phyloP scores from a whole-genome alignment of 2,888 invertebrate species.

The Calameuta filiformis region DNA sequence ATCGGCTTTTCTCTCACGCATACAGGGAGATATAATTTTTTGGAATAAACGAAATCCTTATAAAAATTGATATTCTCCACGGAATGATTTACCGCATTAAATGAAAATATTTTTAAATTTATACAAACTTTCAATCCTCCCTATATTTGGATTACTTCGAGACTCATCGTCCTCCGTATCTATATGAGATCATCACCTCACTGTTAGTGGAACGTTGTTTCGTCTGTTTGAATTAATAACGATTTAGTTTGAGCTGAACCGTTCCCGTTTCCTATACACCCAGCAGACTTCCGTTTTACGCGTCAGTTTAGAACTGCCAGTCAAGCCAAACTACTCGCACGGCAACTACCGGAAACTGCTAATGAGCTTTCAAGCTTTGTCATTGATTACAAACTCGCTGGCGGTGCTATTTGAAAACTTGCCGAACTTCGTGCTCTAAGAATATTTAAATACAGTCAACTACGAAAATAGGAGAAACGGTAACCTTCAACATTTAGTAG shows the following conservation, averaged over 20 bases:
- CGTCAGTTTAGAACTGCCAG: neutral
- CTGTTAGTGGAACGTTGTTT: neutral
- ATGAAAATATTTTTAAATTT: neutral
- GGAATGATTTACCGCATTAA: neutral
- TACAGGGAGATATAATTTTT: neutral
- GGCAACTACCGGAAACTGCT: constrained; percentile 26
- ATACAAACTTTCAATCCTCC: neutral
- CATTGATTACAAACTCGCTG: constrained; percentile 23
- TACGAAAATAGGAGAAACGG: neutral
- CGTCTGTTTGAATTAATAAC: neutral
- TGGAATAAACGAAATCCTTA: neutral
- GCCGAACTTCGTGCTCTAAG: neutral
- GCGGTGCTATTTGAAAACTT: neutral
- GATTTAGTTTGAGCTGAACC: neutral
- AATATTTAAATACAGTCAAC: neutral
- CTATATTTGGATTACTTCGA: neutral
- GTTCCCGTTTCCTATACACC: neutral
- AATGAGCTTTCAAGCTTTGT: constrained; percentile 34
- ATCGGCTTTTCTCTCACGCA: neutral
- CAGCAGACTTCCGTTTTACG: neutral
- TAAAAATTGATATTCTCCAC: neutral
- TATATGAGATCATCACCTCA: neutral
- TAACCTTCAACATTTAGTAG: neutral
- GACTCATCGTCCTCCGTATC: neutral
- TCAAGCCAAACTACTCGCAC: neutral